Base-by-base conservation (phyloP, 1,140 invertebrate genomes). In the Drosophila oshimai region DNA sequence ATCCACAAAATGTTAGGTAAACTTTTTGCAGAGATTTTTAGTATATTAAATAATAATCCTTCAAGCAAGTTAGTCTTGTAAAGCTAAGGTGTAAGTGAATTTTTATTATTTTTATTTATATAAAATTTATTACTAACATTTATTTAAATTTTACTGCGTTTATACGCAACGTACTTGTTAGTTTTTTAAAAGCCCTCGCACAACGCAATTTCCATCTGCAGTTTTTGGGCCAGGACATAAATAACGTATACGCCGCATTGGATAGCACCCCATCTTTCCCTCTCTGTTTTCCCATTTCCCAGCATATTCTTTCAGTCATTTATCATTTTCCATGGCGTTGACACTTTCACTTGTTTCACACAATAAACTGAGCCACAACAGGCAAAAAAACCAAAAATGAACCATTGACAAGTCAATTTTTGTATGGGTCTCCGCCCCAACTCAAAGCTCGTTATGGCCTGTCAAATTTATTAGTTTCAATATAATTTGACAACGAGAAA, bases 381-480 rank as follows among this genome's bases (percentile, higher is more conserved):
- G 29, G 7, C 7, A 46, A 41, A 73, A 42, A 24, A 55, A 41
- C 45, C 29, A 15, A 60, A 60, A 45, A 64, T 58, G 62, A 49
- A 45, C 24, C 60, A 75, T 80, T 80, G 76, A 84, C 75, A 84
- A 84, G 81, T 86, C 75, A 72, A 84, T 84, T 86, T 78, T 73
- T 49, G 60, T 81, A 67, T 24, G 31, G 28, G 22, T 26, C 34
- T 36, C 28, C 57, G 22, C 33, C 39, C 39, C 42, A 60, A 37
- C 36, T 13, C 28, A n/a, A 42, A 42, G 31, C 51, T 65, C 64
- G 74, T 84, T 62, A 84, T 58, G 80, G 54, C 60, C 71, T 86
- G 80, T 84, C 80, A 87, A 84, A 84, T 84, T 84, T 84, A 84
- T 84, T 84, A 87, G 80, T 80, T 84, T 76, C 75, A 51, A 87